phyloP scores from a whole-genome alignment of 2,113 vertebrate genomes.

The Phainopepla nitens region DNA sequence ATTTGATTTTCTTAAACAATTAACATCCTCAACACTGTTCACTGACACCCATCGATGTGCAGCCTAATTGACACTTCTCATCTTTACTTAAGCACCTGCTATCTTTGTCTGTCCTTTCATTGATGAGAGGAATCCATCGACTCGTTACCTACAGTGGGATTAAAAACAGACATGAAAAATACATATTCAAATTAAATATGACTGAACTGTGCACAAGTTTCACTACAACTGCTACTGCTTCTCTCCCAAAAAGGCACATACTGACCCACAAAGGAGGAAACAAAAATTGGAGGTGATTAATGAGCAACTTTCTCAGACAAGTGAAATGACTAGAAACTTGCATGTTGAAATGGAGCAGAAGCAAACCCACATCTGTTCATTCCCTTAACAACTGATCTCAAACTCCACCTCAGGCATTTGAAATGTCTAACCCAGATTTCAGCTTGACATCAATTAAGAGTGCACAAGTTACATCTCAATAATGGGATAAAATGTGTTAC shows the following conservation, averaged over 20 bases:
- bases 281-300: background rate
- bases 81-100: constrained; percentile 84
- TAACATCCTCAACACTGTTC: constrained; percentile 21
- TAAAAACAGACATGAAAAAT: constrained; percentile 10
- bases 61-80: constrained; percentile 29
- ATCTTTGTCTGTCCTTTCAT: constrained; percentile 96
- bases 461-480: background rate
- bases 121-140: constrained; percentile 98
- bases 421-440: background rate
- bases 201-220: background rate
- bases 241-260: background rate
- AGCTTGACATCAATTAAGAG: background rate
- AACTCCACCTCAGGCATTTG: background rate
- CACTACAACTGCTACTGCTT: background rate
- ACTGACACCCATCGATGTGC: background rate
- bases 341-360: background rate
- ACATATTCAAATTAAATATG: background rate
- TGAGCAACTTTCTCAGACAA: background rate
- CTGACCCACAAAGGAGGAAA: background rate
- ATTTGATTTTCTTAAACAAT: constrained; percentile 33
- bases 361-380: background rate
- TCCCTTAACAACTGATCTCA: background rate
- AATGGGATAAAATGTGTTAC: background rate
- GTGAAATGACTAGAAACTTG: background rate
- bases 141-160: constrained; percentile 86